These are phyloP conservation scores for Flexamia atlantica DNA, from an alignment of 2,888 invertebrate genomes.

Conservation along the genomic window DNA sequence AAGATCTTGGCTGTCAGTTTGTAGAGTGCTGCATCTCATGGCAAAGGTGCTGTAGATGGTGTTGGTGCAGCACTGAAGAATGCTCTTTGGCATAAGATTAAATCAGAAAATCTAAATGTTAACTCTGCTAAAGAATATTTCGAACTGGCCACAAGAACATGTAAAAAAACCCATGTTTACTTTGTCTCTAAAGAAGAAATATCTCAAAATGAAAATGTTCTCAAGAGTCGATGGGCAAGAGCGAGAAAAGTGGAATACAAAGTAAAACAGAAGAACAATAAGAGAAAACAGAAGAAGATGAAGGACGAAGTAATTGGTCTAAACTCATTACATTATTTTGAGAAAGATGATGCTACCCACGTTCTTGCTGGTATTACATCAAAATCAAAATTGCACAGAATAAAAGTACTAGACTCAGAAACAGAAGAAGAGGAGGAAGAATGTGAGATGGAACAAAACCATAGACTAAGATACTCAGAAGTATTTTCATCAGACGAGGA, in stretches of 20 bases:
- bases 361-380: constrained; percentile 26
- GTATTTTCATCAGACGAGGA: constrained; percentile 32
- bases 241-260: no score
- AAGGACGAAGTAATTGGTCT: constrained; percentile 24
- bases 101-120: constrained; percentile 42
- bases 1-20: constrained; percentile 19
- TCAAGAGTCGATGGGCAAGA: constrained; percentile 20
- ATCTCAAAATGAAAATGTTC: constrained; percentile 38
- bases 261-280: background rate
- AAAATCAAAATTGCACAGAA: constrained; percentile 16
- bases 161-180: constrained; percentile 23
- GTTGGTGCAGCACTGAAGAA: constrained; percentile 50
- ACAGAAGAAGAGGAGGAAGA: constrained; percentile 7
- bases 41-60: constrained; percentile 50
- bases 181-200: constrained; percentile 53
- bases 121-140: constrained; percentile 53
- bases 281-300: background rate
- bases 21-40: constrained; percentile 47
- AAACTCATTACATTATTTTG: constrained; percentile 39
- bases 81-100: constrained; percentile 40
- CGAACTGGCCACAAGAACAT: constrained; percentile 23
- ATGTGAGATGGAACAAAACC: background rate
- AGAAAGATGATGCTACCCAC: constrained; percentile 24
- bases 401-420: constrained; percentile 21
- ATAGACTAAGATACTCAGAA: constrained; percentile 16